phyloP scores from a whole-genome alignment of 2,113 vertebrate species.

The Onychostruthus taczanowskii region DNA sequence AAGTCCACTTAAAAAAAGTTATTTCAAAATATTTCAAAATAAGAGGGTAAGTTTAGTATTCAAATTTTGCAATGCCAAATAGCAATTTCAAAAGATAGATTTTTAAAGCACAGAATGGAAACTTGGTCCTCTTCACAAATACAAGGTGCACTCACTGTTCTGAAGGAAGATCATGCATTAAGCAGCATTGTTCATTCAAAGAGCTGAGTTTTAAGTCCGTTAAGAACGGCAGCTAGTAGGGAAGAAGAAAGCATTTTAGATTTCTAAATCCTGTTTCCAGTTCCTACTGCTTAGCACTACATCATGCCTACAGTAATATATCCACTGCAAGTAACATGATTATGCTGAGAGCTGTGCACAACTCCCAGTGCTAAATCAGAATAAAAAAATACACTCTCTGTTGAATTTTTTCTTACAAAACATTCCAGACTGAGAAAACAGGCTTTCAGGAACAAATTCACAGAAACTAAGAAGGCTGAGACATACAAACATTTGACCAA shows the following conservation, averaged over 20 bases:
- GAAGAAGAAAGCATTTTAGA: neutral
- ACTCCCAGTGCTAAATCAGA: neutral
- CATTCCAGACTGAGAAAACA: neutral
- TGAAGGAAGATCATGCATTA: neutral
- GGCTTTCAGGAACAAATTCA: neutral
- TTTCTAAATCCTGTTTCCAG: neutral
- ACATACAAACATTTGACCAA: neutral
- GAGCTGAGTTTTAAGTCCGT: neutral
- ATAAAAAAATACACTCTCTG: neutral
- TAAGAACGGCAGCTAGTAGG: neutral
- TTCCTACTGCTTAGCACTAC: neutral
- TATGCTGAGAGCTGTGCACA: neutral
- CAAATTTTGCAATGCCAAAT: neutral
- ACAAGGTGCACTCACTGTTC: neutral
- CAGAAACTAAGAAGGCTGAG: neutral
- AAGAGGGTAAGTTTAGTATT: neutral
- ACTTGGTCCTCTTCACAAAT: neutral
- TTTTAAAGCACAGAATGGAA: neutral
- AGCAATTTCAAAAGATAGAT: neutral
- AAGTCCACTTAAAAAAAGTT: neutral
- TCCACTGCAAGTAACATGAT: neutral
- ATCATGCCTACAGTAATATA: neutral
- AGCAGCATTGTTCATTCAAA: neutral
- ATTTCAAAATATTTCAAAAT: neutral
- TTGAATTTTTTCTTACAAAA: neutral